These are phyloP conservation scores for Spilarctia lutea DNA, from an alignment of 2,888 invertebrate species.

Conservation along the genomic window DNA sequence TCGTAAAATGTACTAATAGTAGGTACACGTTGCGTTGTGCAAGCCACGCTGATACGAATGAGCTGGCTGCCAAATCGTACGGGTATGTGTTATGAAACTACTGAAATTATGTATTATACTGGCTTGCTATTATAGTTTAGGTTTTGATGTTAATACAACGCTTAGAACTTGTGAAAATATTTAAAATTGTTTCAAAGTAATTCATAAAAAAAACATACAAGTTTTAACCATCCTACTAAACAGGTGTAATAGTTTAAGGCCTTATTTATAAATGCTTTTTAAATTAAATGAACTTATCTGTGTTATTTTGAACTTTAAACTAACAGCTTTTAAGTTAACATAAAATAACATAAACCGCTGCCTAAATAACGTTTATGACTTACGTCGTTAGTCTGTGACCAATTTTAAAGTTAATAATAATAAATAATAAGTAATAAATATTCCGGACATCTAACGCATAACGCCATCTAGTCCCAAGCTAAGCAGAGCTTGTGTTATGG, in stretches of 20 bases:
- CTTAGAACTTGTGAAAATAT: not conserved
- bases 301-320: too few species aligned
- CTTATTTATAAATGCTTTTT: too few species aligned
- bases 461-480: too few species aligned
- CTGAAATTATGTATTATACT: not conserved
- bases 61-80: slow-evolving; percentile 13
- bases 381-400: too few species aligned
- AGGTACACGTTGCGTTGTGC: slow-evolving; percentile 21
- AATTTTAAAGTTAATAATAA: too few species aligned
- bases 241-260: not conserved
- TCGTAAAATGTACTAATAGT: slow-evolving; percentile 53
- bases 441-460: too few species aligned
- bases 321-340: too few species aligned
- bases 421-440: too few species aligned
- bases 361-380: too few species aligned
- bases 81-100: slow-evolving; percentile 16
- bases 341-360: too few species aligned
- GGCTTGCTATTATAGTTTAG: not conserved
- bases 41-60: slow-evolving; percentile 20
- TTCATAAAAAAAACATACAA: not conserved
- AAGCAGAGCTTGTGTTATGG: too few species aligned
- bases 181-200: not conserved
- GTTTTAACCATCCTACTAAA: not conserved
- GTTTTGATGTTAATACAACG: not conserved
- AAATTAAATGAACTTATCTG: too few species aligned